Evolutionary conservation across 2,797 vertebrate species (phyloP), one percentile per base, ranked within the genome.

Genomic region (Vultur gryphus): DNA sequence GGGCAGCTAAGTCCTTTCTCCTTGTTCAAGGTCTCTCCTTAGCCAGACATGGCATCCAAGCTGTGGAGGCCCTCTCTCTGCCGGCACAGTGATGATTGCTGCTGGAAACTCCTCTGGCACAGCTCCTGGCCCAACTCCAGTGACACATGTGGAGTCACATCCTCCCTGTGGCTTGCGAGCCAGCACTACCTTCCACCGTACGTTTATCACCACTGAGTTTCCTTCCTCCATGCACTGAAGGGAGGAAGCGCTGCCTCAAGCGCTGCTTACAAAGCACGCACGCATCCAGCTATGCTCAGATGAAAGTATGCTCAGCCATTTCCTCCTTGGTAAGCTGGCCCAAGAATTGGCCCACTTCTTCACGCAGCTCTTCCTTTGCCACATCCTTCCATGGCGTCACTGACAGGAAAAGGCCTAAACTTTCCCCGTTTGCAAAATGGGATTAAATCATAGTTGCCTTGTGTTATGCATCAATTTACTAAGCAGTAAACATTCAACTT

Each of bases 31-130:
- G 21, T 33, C 52, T 61, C 21, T 67, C 44, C 66, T 57, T 16
- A 31, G 44, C 29, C 52, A 83, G 75, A 37, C 41, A 7, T 3
- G 37, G 26, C 37, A 52, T 17, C 39, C 43, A 16, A 33, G 49
- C 33, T 49, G 48, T 14, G 3, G 46, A 87, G 57, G 49, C 16
- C n/a, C 16, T 33, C 31, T 46, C 55, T 71, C 51, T 66, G 64
- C 66, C 1, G 6, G 29, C 3, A 1, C 70, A 28, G 73, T 10
- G 14, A 52, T 2, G 1, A 24, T 29, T 2, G 5, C 39, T 6
- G 3, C 69, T 71, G 83, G 69, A 35, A 77, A 44, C 8, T 82
- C 48, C 66, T 51, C 41, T 90, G 26, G 51, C 61, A 31, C 52
- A 73, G 51, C 67, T 77, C 39, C 64, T 62, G 55, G 37, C 46